These are phyloP conservation scores for Dinocampus coccinellae DNA, from an alignment of 2,888 invertebrate genomes.

Conservation along the genomic window DNA sequence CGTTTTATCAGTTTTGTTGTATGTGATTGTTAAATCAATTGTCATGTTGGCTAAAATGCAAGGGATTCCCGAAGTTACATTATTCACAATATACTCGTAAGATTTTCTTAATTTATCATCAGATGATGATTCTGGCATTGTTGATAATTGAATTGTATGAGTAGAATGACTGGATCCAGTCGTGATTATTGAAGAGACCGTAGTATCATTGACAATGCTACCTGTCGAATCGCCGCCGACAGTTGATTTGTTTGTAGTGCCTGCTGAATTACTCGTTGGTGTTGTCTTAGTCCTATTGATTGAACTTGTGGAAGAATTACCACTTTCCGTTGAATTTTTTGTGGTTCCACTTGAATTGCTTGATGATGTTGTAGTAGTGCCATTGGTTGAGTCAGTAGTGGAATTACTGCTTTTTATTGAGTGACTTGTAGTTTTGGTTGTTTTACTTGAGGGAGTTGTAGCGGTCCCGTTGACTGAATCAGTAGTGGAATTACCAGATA, in stretches of 20 bases:
- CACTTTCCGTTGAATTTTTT: background rate
- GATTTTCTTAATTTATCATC: background rate
- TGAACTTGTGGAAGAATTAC: background rate
- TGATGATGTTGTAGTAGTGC: background rate
- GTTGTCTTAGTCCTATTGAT: background rate
- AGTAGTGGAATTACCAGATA: background rate
- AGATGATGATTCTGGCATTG: background rate
- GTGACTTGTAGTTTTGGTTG: background rate
- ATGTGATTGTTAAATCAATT: slow-evolving; percentile 42
- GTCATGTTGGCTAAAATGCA: slow-evolving; percentile 46
- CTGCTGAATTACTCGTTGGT: background rate
- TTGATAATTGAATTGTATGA: background rate
- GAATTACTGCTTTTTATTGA: too few species aligned
- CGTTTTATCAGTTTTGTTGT: slow-evolving; percentile 37
- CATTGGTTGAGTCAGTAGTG: background rate
- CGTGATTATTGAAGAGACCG: background rate
- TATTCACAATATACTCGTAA: slow-evolving; percentile 40
- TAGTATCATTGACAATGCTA: too few species aligned
- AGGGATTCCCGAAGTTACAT: slow-evolving; percentile 35
- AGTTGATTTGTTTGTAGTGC: too few species aligned
- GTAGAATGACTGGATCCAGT: background rate
- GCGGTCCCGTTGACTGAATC: background rate
- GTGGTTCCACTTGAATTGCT: background rate
- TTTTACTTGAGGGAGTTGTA: background rate
- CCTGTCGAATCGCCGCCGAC: background rate